A percentile compares a stretch with the other conserved stretches of the same genome.
Conservation (phyloP, 2,888 invertebrate genomes). For the Drosophila meridiana region DNA sequence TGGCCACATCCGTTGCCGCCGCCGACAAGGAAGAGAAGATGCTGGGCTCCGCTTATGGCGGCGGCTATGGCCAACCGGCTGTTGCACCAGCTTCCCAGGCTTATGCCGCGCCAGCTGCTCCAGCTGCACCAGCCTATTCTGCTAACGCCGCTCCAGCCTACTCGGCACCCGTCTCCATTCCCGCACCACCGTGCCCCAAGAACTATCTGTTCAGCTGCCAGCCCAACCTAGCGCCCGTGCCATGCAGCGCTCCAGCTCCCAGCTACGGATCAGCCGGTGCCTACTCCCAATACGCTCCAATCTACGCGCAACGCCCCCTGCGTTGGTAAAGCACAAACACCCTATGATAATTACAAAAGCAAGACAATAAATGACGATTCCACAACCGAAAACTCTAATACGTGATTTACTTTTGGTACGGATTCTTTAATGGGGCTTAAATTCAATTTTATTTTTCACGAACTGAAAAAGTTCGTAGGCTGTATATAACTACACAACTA, state of each 20-base stretch:
- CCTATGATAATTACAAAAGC: constrained; percentile 1
- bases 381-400: constrained; percentile 1
- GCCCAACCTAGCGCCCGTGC: constrained; percentile 78
- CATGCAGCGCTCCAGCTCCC: constrained; percentile 71
- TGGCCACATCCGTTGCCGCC: constrained; percentile 51
- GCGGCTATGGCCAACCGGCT: constrained; percentile 55
- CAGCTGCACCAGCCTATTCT: constrained; percentile 49
- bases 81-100: constrained; percentile 49
- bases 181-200: constrained; percentile 78
- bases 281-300: constrained; percentile 79
- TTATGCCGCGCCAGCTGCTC: constrained; percentile 49
- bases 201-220: constrained; percentile 82
- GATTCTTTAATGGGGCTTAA: neutral
- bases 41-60: constrained; percentile 69
- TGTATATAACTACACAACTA: too few species aligned
- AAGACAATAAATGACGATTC: constrained; percentile 31
- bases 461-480: too few species aligned
- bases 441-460: neutral
- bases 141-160: constrained; percentile 53
- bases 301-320: constrained; percentile 63
- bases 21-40: constrained; percentile 67
- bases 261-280: constrained; percentile 78
- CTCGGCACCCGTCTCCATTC: constrained; percentile 60
- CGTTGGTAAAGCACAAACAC: constrained; percentile 35
- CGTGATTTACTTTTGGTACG: neutral